Evolutionary conservation across 2,888 invertebrate genomes (phyloP).

Genomic region (Apocheima hispidaria): DNA sequence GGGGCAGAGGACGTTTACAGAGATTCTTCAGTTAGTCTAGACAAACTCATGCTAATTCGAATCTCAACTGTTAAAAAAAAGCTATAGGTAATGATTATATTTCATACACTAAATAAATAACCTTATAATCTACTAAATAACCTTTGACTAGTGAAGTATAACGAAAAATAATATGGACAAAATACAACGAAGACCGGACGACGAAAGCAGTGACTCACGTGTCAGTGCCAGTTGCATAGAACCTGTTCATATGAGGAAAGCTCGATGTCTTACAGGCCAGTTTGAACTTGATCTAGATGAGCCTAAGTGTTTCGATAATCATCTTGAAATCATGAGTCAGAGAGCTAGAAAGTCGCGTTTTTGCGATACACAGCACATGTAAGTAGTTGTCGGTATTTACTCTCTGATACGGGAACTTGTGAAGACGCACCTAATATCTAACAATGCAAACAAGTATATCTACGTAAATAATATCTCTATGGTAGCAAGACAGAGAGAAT

Average conservation of each 20-base stretch:
- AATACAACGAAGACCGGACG: background rate
- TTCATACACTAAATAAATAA: no score
- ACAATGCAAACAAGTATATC: no score
- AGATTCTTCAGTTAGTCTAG: no score
- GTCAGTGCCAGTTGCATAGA: conserved; percentile 31
- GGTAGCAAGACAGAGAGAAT: no score
- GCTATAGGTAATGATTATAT: no score
- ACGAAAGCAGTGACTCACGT: conserved; percentile 37
- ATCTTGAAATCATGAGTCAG: conserved; percentile 1
- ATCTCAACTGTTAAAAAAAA: background rate
- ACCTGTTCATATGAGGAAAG: conserved; percentile 33
- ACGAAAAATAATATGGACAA: background rate
- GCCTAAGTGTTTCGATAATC: conserved; percentile 12
- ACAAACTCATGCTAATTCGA: no score
- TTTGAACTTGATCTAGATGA: conserved; percentile 30
- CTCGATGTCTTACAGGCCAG: conserved; percentile 8
- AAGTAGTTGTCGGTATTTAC: no score
- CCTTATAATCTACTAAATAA: background rate
- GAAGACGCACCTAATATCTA: no score
- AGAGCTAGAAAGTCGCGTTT: conserved; percentile 4
- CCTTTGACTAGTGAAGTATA: background rate
- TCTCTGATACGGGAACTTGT: no score
- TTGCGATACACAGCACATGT: no score
- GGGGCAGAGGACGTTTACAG: no score
- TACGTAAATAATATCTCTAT: no score